These are phyloP conservation scores for Acyrthosiphon pisum DNA, from an alignment of 1,140 invertebrate genomes.

Conservation along the genomic window DNA sequence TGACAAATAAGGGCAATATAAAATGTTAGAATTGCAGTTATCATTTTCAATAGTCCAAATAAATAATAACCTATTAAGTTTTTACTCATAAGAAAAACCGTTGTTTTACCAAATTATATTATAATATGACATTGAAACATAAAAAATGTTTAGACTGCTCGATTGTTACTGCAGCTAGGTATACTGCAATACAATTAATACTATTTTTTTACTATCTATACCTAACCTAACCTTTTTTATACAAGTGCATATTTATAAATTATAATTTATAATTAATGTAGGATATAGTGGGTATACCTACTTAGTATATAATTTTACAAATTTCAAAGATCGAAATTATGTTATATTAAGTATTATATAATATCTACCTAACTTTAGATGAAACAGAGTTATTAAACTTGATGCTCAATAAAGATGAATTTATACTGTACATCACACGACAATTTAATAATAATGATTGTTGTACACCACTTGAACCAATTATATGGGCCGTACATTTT, in stretches of 20 bases:
- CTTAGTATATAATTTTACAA: background rate
- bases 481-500: slow-evolving; percentile 53
- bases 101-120: no score
- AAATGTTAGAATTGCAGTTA: no score
- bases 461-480: background rate
- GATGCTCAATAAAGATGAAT: slow-evolving; percentile 35
- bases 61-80: no score
- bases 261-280: background rate
- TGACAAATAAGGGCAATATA: no score
- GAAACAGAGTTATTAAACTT: background rate
- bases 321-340: background rate
- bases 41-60: no score
- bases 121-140: no score
- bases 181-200: background rate
- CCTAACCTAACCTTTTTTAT: no score
- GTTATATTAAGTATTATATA: background rate
- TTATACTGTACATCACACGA: background rate
- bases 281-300: background rate
- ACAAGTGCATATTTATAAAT: background rate
- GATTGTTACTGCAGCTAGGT: background rate
- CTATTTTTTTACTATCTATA: background rate
- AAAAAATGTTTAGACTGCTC: background rate
- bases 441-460: background rate
- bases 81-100: no score
- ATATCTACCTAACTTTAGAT: background rate